Conservation (phyloP, 2,113 vertebrate species). For the Turdus rufiventris region DNA sequence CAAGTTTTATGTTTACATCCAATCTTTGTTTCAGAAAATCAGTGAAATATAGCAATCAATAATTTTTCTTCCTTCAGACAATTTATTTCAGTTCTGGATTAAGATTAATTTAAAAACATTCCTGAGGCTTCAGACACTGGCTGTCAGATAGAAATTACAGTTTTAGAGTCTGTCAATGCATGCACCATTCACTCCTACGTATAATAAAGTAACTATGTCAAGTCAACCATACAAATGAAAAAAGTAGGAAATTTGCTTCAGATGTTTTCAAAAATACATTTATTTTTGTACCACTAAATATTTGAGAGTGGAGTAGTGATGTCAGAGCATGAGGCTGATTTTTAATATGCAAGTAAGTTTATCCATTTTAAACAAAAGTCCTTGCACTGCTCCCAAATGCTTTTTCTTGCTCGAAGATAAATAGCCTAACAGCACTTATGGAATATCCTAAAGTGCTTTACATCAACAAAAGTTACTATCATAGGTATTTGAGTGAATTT, state of each 20-base stretch:
- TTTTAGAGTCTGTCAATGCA: not conserved
- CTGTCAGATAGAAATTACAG: not conserved
- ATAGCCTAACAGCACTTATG: conserved; percentile 13
- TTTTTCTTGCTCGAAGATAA: not conserved
- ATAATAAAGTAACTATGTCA: not conserved
- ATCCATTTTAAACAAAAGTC: conserved; percentile 9
- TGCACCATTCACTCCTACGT: not conserved
- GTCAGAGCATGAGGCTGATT: not conserved
- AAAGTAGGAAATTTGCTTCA: not conserved
- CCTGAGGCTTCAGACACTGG: not conserved
- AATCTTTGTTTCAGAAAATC: not conserved
- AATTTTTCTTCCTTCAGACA: not conserved
- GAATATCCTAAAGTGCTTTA: conserved; percentile 32
- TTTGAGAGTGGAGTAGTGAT: not conserved
- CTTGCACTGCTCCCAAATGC: not conserved
- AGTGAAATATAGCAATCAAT: not conserved
- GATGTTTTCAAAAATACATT: not conserved
- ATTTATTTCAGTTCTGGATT: not conserved
- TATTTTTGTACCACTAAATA: not conserved
- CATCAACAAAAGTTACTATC: conserved; percentile 44
- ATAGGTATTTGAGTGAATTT: conserved; percentile 47
- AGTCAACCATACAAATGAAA: not conserved
- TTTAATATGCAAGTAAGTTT: not conserved
- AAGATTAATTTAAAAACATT: not conserved
- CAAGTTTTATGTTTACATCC: not conserved